These are phyloP conservation scores for Styela plicata DNA, from an alignment of 23 tunicate species.

Conservation along the genomic window DNA sequence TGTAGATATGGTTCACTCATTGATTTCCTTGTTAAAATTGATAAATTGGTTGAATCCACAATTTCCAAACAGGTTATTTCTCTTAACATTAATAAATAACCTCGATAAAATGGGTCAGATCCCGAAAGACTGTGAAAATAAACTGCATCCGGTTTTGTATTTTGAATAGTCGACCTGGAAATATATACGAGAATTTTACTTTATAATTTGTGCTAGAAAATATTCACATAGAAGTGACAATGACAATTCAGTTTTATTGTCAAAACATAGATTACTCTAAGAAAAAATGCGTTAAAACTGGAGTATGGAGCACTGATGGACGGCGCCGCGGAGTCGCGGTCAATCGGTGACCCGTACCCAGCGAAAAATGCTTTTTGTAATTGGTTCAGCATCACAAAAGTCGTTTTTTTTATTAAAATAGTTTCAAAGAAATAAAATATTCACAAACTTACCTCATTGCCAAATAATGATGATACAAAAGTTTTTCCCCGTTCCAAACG, in stretches of 20 bases:
- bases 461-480: slow-evolving; percentile 21
- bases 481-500: slow-evolving; percentile 26
- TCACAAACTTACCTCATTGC: background rate
- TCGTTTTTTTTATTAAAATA: no score
- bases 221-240: no score
- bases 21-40: background rate
- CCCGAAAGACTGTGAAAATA: slow-evolving; percentile 14
- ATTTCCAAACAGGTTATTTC: slow-evolving; percentile 7
- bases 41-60: background rate
- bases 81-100: slow-evolving; percentile 1
- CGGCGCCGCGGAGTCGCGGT: no score
- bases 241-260: no score
- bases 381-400: no score
- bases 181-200: background rate
- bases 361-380: no score
- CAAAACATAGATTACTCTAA: no score
- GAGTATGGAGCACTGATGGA: no score
- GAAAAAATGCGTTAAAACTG: no score
- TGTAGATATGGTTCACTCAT: background rate
- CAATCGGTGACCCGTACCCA: no score
- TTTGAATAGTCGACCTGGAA: slow-evolving; percentile 11
- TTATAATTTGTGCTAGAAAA: no score
- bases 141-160: background rate
- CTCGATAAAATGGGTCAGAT: slow-evolving; percentile 7
- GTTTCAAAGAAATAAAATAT: no score